Percentiles rank a stretch among this genome's conserved stretches.
These are phyloP conservation scores for Hirtodrosophila cameraria DNA, from an alignment of 2,888 invertebrate species.

Conservation along the genomic window DNA sequence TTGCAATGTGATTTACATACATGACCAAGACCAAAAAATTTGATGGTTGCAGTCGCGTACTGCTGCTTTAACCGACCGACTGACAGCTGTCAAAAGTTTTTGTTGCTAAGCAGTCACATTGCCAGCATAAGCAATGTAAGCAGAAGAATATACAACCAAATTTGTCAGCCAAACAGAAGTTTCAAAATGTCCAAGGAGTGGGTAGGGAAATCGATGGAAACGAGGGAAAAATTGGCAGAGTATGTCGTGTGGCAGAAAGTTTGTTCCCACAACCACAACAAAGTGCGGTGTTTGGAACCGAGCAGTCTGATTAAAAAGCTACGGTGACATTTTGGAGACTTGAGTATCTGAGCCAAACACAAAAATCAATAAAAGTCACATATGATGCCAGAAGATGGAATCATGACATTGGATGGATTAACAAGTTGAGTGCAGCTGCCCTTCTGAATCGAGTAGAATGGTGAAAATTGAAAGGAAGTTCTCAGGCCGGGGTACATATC, in stretches of 20 bases:
- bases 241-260: slow-evolving; percentile 20
- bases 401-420: too few relatives aligned
- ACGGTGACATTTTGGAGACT: not conserved
- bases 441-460: too few relatives aligned
- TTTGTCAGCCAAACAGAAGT: slow-evolving; percentile 9
- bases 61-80: slow-evolving; percentile 11
- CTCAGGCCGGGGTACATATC: too few relatives aligned
- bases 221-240: slow-evolving; percentile 29
- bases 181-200: not conserved
- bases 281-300: slow-evolving; percentile 1
- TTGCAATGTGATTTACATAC: slow-evolving; percentile 8
- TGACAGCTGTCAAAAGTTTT: slow-evolving; percentile 10
- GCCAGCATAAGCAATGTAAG: not conserved
- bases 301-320: slow-evolving; percentile 45
- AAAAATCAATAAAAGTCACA: slow-evolving; percentile 1
- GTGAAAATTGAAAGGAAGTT: too few relatives aligned
- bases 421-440: slow-evolving; percentile 6
- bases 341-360: not conserved
- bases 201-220: too few relatives aligned
- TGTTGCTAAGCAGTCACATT: not conserved
- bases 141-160: not conserved
- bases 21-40: not conserved
- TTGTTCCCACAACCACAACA: slow-evolving; percentile 22
- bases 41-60: not conserved
- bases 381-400: too few relatives aligned